Base-by-base conservation (phyloP, 1,140 invertebrate species). In the Drosophila kurseongensis region DNA sequence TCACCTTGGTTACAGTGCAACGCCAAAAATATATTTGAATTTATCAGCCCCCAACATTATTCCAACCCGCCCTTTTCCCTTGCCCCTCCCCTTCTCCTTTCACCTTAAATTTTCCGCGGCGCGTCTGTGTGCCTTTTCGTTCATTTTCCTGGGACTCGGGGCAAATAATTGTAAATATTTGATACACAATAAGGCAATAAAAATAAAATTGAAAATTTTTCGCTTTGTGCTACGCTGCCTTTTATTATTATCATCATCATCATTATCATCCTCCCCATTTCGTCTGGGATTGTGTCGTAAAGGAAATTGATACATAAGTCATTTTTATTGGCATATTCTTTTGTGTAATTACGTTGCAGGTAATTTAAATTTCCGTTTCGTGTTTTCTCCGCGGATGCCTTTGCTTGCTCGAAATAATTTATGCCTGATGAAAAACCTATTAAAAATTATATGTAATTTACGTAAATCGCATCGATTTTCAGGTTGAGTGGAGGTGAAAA, bases 151-250 rank as follows among this genome's bases (percentile, higher is more conserved):
- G 59, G 62, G 58, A 72, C 78, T 65, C 68, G 67, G 63, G 84
- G 77, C 80, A 91, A 90, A 91, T 91, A 91, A 91, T 91, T 91
- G 88, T 91, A 91, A 91, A 91, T 91, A 91, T 91, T 91, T 91
- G 88, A 91, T 91, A 88, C 83, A 90, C 85, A 90, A 90, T 90
- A 90, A 86, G 86, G 86, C 86, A 90, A 90, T 90, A 90, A 90
- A 90, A 83, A 88, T 86, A 90, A 89, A 89, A 89, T 89, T 89
- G 84, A 89, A 89, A 88, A 72, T 72, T 89, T 69, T 88, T 75
- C 82, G 75, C 82, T 85, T 85, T 77, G 82, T 81, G 78, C 67
- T 71, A 59, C 76, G 75, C 51, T 78, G 78, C 68, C 78, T 86
- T 85, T 88, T 88, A 83, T 86, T 83, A 83, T 86, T 62, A 86